Evolutionary conservation across 2,113 vertebrate genomes (phyloP).

Genomic region (Globicephala melas): DNA sequence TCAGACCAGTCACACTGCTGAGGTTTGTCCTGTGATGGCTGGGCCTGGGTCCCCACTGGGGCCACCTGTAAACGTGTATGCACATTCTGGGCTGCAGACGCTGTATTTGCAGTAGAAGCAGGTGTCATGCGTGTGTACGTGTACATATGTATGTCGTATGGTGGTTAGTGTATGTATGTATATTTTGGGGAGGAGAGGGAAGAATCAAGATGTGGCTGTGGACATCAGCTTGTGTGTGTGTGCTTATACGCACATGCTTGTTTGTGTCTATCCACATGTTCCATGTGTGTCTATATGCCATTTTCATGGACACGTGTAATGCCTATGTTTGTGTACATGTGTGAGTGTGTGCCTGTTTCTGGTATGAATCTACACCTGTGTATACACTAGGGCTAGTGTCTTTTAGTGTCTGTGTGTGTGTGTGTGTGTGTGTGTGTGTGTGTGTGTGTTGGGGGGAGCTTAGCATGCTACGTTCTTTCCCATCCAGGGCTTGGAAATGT

Average conservation of each 20-base stretch:
- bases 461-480: neutral
- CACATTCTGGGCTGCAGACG: too few relatives aligned
- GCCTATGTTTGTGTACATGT: neutral
- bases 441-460: neutral
- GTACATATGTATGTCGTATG: rapidly evolving
- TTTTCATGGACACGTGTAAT: neutral
- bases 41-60: neutral
- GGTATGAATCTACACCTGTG: neutral
- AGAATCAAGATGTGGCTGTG: neutral
- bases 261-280: neutral
- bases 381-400: rapidly evolving
- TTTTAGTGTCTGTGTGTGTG: neutral
- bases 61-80: rapidly evolving
- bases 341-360: neutral
- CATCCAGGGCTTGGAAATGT: neutral
- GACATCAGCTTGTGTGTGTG: neutral
- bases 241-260: neutral
- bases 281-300: neutral
- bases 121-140: rapidly evolving
- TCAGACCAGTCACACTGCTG: rapidly evolving
- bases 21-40: neutral
- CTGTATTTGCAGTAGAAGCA: neutral
- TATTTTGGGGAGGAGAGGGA: neutral
- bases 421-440: neutral
- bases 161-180: rapidly evolving